These are phyloP conservation scores for Drosophila aldrichi DNA, from an alignment of 2,888 invertebrate species.

Conservation along the genomic window DNA sequence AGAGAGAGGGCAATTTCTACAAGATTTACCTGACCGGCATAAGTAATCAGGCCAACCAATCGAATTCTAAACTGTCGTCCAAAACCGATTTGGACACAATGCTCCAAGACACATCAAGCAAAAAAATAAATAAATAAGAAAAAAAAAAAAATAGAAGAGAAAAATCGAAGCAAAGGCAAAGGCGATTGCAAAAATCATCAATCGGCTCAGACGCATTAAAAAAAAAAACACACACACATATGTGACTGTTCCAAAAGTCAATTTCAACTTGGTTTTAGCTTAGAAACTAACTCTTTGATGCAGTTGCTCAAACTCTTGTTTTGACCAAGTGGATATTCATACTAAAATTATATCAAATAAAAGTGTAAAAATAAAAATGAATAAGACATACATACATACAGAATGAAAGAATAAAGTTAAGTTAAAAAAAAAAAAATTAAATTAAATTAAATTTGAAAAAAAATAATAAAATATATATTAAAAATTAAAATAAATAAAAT, in stretches of 20 bases:
- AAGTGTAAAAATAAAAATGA: too few relatives aligned
- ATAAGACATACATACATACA: too few relatives aligned
- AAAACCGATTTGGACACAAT: constrained; percentile 73
- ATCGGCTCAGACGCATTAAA: constrained; percentile 23
- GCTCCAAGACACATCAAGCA: constrained; percentile 7
- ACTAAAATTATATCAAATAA: too few relatives aligned
- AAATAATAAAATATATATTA: too few relatives aligned
- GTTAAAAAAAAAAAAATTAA: too few relatives aligned
- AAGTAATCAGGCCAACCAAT: constrained; percentile 71
- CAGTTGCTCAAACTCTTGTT: not conserved
- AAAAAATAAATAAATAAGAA: not conserved
- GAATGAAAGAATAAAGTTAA: too few relatives aligned
- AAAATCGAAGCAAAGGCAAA: constrained; percentile 19
- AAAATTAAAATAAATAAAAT: too few relatives aligned
- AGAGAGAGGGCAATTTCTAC: constrained; percentile 62
- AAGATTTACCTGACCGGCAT: constrained; percentile 77
- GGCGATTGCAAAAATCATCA: constrained; percentile 42
- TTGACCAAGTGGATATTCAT: too few relatives aligned
- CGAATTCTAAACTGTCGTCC: constrained; percentile 77
- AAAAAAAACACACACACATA: constrained; percentile 12
- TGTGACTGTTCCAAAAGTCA: constrained; percentile 27
- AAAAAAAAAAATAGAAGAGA: constrained; percentile 2
- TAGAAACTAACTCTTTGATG: not conserved
- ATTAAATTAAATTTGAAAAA: too few relatives aligned
- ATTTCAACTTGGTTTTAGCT: constrained; percentile 1